Evolutionary conservation across 2,797 vertebrate genomes (phyloP).

Genomic region (Pseudochromis fuscus): DNA sequence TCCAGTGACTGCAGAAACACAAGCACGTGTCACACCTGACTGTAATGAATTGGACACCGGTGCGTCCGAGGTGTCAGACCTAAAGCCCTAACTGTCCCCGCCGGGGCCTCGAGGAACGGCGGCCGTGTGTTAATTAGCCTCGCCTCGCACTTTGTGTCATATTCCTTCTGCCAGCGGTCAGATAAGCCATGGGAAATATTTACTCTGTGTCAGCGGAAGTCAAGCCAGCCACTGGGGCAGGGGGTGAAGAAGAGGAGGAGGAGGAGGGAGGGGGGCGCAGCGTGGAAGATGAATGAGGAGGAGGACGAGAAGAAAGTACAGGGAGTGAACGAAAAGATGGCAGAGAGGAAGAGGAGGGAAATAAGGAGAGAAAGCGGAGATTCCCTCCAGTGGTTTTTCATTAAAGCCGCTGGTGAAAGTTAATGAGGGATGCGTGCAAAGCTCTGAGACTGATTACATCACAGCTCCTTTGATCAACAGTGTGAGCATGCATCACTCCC

Average conservation of each 20-base stretch:
- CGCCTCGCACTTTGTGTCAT: slow-evolving; percentile 61
- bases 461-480: slow-evolving; percentile 80
- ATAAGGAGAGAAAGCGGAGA: slow-evolving; percentile 68
- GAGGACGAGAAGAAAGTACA: slow-evolving; percentile 65
- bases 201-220: slow-evolving; percentile 77
- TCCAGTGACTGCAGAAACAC: slow-evolving; percentile 20
- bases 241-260: slow-evolving; percentile 12
- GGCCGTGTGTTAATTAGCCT: slow-evolving; percentile 72
- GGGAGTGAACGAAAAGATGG: slow-evolving; percentile 70
- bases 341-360: slow-evolving; percentile 27
- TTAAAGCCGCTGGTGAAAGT: slow-evolving; percentile 79
- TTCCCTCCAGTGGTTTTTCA: slow-evolving; percentile 84
- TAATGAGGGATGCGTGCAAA: slow-evolving; percentile 81
- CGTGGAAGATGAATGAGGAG: slow-evolving; percentile 72
- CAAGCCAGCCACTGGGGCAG: slow-evolving; percentile 62
- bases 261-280: slow-evolving; percentile 11
- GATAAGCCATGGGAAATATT: slow-evolving; percentile 85
- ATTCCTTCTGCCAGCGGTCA: slow-evolving; percentile 70
- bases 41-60: neutral
- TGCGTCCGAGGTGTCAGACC: slow-evolving; percentile 32
- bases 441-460: slow-evolving; percentile 77
- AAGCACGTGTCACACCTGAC: slow-evolving; percentile 14
- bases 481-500: slow-evolving; percentile 28
- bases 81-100: slow-evolving; percentile 16
- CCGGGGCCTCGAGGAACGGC: slow-evolving; percentile 24